Base-by-base conservation (phyloP, 2,113 vertebrate species). In the Turnix velox region DNA sequence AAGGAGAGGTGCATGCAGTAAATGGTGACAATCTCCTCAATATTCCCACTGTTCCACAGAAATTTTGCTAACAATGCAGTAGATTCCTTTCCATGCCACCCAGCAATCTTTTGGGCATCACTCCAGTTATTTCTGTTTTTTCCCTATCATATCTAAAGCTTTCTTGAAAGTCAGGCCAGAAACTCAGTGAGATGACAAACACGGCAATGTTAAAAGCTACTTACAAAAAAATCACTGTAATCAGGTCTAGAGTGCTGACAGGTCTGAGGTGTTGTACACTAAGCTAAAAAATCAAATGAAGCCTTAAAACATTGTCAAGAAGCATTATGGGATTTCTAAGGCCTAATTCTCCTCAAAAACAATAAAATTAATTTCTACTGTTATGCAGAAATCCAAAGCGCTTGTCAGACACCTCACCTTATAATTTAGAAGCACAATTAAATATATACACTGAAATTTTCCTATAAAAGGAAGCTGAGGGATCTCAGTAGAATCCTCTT, bases 11-110 rank as follows among this genome's bases (percentile, higher is more conserved):
- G 10, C 1, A 2, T 11, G 5, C 5, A 13, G 14, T 14, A 35
- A 10, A 28, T 15, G 28, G 11, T 7, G 12, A 73, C 45, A 15
- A 24, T 4, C 17, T 75, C 57, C 69, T 27, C 23, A 12, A 18
- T 25, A 28, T 19, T 57, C 28, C 61, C 71, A 23, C 18, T 30
- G 54, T 17, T 49, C 18, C n/a, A 43, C 17, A 27, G 33, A 35
- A 68, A 20, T 3, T 39, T 3, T n/a, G 31, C 0, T 0, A 2
- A 23, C 30, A 35, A 10, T 8, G 23, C 19, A 43, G 30, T 5
- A 39, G 13, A 31, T 18, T 33, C 10, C 31, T 45, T 31, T 30
- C 67, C 51, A 28, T 12, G 10, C 12, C 33, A 25, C 6, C 37
- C 1, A 45, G 25, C 27, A 59, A 35, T 37, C 19, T 45, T 46